phyloP scores from a whole-genome alignment of 2,797 vertebrate species.

The Diglossa cyanea region DNA sequence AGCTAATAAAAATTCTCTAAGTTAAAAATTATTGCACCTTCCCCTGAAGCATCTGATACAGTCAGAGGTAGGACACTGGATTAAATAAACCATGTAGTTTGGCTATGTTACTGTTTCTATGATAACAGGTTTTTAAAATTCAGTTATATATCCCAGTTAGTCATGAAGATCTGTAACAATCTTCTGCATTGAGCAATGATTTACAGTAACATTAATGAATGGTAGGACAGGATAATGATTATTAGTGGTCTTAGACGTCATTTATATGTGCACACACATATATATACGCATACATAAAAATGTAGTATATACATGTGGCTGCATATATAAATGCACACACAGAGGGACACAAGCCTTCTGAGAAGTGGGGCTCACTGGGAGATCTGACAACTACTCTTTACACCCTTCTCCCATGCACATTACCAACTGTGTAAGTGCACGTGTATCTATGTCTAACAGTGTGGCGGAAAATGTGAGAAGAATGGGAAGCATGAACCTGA shows the following conservation, averaged over 20 bases:
- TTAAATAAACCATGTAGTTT: not conserved
- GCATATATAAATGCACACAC: not conserved
- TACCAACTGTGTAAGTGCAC: not conserved
- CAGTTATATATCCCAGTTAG: not conserved
- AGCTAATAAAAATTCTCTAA: not conserved
- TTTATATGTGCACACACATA: not conserved
- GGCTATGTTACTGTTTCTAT: not conserved
- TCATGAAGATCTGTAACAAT: not conserved
- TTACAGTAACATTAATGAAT: not conserved
- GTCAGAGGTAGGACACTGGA: slow-evolving; percentile 19
- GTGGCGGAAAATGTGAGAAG: not conserved
- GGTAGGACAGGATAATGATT: not conserved
- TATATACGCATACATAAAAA: not conserved
- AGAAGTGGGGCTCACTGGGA: not conserved
- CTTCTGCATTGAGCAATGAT: not conserved
- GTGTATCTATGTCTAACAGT: not conserved
- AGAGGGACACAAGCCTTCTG: not conserved
- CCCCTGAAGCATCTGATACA: slow-evolving; percentile 27
- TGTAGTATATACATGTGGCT: not conserved
- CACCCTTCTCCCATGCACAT: slow-evolving; percentile 23
- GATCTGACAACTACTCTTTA: slow-evolving; percentile 16
- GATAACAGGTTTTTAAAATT: not conserved
- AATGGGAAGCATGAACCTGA: not conserved
- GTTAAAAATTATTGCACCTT: slow-evolving; percentile 35
- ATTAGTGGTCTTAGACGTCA: not conserved